phyloP scores from a whole-genome alignment of 1,140 invertebrate genomes.

The Chlorops oryzae region DNA sequence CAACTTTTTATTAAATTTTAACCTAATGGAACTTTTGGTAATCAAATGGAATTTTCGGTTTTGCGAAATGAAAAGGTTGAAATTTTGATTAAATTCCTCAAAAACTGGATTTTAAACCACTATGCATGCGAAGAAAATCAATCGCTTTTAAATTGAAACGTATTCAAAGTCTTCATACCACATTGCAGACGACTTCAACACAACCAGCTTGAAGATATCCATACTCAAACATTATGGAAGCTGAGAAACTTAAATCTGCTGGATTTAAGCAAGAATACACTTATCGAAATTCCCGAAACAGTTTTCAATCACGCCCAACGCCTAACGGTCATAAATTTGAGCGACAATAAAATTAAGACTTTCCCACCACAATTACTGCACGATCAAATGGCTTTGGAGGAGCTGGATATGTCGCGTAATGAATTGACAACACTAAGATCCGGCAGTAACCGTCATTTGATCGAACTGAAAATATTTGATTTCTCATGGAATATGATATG shows the following conservation, averaged over 20 bases:
- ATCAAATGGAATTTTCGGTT: too few relatives aligned
- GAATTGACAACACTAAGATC: conserved; percentile 52
- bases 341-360: conserved; percentile 60
- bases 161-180: not conserved
- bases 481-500: conserved; percentile 54
- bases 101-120: too few relatives aligned
- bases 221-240: conserved; percentile 58
- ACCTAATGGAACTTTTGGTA: too few relatives aligned
- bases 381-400: conserved; percentile 51
- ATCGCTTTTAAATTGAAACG: not conserved
- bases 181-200: conserved; percentile 61
- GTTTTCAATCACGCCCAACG: conserved; percentile 59
- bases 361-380: conserved; percentile 51
- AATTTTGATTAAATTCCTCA: too few relatives aligned
- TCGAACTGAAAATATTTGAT: conserved; percentile 53
- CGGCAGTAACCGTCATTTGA: conserved; percentile 55
- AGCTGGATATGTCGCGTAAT: conserved; percentile 60
- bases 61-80: too few relatives aligned
- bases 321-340: conserved; percentile 63
- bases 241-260: conserved; percentile 62
- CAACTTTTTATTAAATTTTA: too few relatives aligned
- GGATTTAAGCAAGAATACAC: conserved; percentile 67
- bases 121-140: not conserved
- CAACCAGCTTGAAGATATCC: conserved; percentile 64
- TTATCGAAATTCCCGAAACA: conserved; percentile 55